Evolutionary conservation across 1,140 invertebrate species (phyloP), one percentile per base, ranked within the genome.

Genomic region (Trichonephila clavata): DNA sequence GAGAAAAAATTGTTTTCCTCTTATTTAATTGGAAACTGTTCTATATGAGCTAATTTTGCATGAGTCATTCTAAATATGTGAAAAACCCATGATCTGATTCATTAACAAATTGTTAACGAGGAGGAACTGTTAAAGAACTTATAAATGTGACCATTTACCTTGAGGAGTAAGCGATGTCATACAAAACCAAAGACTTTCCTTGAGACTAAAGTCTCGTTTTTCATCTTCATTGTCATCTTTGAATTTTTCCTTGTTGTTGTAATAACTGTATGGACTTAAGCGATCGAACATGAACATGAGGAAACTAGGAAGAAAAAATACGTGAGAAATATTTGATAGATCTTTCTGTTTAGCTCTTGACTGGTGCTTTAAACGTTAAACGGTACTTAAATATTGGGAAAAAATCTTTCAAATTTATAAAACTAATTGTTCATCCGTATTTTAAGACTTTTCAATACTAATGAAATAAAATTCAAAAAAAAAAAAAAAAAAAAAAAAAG

Each of bases 161-260:
- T 99, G 99, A 0, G 99, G 99, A 0, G 99, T 99, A 13, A 99
- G 95, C 0, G 98, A 99, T 32, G 99, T 99, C 98, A 99, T 99
- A 95, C 99, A 99, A 95, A 99, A 99, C 99, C 99, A 99, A 0
- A 99, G 96, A 95, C 98, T 99, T 96, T 99, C 99, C 95, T 99
- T 99, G 3, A 99, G 96, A 32, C 97, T 99, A 95, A 99, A 99
- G 95, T 99, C 98, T 21, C 99, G 96, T 95, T 99, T 99, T 95
- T 99, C 99, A 91, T 98, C 98, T n/a, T 95, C 93, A 95, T n/a
- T 95, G 92, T 99, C 98, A 94, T 99, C 97, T 95, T 98, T 98
- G 95, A 99, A 99, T 95, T 98, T 98, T 86, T 98, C 98, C 21
- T 97, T 96, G 95, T 99, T 99, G 95, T 99, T 99, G 95, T 99